Evolutionary conservation across 92 coral and sea anemone genomes (phyloP).

Genomic region (Porites rus): DNA sequence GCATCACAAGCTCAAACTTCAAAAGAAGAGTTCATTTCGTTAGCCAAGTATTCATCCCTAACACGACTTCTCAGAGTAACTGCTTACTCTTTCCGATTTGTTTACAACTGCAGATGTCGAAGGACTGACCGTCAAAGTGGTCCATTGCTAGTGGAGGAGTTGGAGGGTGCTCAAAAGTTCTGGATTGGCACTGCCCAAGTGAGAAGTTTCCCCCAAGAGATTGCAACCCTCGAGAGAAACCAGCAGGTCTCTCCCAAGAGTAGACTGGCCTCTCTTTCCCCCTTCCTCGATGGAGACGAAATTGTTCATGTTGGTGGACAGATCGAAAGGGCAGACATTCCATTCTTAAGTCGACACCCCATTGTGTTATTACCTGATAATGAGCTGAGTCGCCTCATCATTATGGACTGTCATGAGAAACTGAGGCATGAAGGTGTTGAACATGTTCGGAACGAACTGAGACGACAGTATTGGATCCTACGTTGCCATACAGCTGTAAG

Average conservation of each 20-base stretch:
- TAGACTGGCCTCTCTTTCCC: constrained; percentile 20
- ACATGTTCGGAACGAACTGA: constrained; percentile 61
- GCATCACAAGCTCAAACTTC: too few relatives aligned
- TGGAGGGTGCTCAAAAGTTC: too few relatives aligned
- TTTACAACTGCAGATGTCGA: too few relatives aligned
- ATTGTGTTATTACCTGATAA: constrained; percentile 47
- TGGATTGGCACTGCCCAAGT: too few relatives aligned
- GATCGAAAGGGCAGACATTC: constrained; percentile 52
- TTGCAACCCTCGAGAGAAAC: too few relatives aligned
- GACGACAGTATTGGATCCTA: constrained; percentile 66
- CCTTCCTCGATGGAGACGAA: constrained; percentile 61
- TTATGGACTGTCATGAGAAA: constrained; percentile 42
- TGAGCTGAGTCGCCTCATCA: neutral
- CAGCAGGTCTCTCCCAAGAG: constrained; percentile 26
- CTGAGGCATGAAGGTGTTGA: constrained; percentile 49
- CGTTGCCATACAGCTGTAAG: constrained; percentile 31
- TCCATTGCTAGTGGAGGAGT: constrained; percentile 14
- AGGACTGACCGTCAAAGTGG: too few relatives aligned
- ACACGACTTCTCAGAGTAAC: too few relatives aligned
- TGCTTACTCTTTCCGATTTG: too few relatives aligned
- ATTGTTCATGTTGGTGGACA: neutral
- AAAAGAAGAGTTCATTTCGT: too few relatives aligned
- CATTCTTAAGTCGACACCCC: constrained; percentile 57
- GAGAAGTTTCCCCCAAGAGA: too few relatives aligned
- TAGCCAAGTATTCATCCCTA: too few relatives aligned